Evolutionary conservation across 37 sponge, comb jelly and placozoan genomes (phyloP).

Genomic region (Tethya wilhelma): DNA sequence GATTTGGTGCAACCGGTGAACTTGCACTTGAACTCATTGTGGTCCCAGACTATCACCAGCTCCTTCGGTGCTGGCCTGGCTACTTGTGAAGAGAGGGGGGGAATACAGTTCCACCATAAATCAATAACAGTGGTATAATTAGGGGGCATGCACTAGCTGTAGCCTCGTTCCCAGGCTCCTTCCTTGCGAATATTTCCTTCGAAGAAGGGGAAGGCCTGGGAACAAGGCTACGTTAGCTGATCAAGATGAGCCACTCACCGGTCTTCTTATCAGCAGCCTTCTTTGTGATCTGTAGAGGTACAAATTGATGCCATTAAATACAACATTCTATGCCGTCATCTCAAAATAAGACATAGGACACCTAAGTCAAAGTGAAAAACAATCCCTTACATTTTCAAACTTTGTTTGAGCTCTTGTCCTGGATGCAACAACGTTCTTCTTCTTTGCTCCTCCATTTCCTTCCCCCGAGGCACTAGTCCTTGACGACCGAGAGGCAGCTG

Average conservation of each 20-base stretch:
- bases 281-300: neutral
- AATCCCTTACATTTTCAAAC: slow-evolving; percentile 28
- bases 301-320: too few species aligned
- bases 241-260: too few species aligned
- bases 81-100: too few species aligned
- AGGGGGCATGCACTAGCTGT: too few species aligned
- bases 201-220: neutral
- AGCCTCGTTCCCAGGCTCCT: neutral
- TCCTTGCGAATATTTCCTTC: neutral
- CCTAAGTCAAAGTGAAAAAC: neutral
- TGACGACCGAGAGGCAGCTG: too few species aligned
- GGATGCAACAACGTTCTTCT: slow-evolving; percentile 18
- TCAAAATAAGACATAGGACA: neutral
- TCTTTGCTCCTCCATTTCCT: too few species aligned
- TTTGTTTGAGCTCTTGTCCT: slow-evolving; percentile 33
- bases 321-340: neutral
- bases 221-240: too few species aligned
- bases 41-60: slow-evolving; percentile 73
- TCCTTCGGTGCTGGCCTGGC: slow-evolving; percentile 55
- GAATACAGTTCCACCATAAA: neutral
- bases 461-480: too few species aligned
- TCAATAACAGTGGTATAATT: neutral
- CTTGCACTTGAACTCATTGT: slow-evolving; percentile 82
- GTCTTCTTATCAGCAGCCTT: too few species aligned
- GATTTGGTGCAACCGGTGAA: slow-evolving; percentile 71